These are phyloP conservation scores for Sylvia atricapilla DNA, from an alignment of 2,113 vertebrate genomes.

Conservation along the genomic window DNA sequence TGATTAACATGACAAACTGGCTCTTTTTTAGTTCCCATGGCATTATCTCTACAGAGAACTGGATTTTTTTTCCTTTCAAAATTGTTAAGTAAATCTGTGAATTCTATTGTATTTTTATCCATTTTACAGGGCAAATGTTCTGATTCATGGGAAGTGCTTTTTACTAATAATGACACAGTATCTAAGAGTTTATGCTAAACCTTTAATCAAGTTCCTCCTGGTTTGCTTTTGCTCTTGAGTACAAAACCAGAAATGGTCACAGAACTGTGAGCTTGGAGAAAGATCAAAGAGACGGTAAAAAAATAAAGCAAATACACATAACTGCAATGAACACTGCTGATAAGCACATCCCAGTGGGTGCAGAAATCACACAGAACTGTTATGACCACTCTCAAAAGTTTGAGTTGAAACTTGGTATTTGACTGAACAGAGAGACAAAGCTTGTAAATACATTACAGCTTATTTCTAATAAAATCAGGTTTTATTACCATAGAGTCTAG, in stretches of 20 bases:
- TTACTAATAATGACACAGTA: slow-evolving; percentile 36
- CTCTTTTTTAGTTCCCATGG: slow-evolving; percentile 19
- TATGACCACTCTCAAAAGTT: not conserved
- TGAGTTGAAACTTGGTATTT: not conserved
- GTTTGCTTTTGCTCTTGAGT: slow-evolving; percentile 32
- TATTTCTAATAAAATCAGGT: not conserved
- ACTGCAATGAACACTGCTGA: not conserved
- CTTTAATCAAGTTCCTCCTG: slow-evolving; percentile 13
- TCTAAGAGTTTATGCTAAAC: slow-evolving; percentile 37
- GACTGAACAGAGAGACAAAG: not conserved
- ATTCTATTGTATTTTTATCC: slow-evolving; percentile 23
- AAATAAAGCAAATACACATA: not conserved
- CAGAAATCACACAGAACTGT: not conserved
- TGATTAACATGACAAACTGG: slow-evolving; percentile 38
- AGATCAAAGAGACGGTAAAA: not conserved
- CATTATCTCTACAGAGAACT: slow-evolving; percentile 24
- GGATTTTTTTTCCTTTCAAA: slow-evolving; percentile 29
- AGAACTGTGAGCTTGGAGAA: not conserved
- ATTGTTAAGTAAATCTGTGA: slow-evolving; percentile 31
- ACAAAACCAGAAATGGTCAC: slow-evolving; percentile 24
- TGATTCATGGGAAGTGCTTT: slow-evolving; percentile 15
- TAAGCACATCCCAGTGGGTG: not conserved
- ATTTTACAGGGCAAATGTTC: slow-evolving; percentile 12
- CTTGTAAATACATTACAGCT: not conserved
- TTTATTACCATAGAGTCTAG: not conserved